These are phyloP conservation scores for Sarcophaga bullata DNA, from an alignment of 1,140 invertebrate genomes.

Conservation along the genomic window DNA sequence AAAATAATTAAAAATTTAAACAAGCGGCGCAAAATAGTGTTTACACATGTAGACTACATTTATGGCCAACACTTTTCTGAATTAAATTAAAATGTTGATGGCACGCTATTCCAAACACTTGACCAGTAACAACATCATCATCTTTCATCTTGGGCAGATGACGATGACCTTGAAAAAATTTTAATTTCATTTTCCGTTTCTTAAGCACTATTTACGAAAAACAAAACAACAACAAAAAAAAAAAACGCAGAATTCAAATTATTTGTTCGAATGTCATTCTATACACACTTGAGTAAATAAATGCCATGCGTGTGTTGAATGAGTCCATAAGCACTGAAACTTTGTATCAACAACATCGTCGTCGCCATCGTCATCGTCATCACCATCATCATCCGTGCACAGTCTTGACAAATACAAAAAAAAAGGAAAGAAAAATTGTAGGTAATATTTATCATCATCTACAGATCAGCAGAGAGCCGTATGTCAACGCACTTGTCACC, in stretches of 20 bases:
- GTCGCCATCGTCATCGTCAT: too few relatives aligned
- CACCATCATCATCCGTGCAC: background rate
- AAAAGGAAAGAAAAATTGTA: background rate
- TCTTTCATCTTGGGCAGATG: background rate
- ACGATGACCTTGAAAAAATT: background rate
- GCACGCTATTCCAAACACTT: constrained; percentile 13
- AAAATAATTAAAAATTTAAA: background rate
- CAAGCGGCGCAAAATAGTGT: background rate
- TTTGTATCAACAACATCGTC: background rate
- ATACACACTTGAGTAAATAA: background rate
- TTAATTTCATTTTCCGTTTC: too few relatives aligned
- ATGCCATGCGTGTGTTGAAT: background rate
- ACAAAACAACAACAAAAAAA: too few relatives aligned
- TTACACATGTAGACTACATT: constrained; percentile 10
- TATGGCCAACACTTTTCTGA: background rate
- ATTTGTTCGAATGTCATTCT: constrained; percentile 9
- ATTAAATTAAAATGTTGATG: background rate
- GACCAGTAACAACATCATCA: background rate
- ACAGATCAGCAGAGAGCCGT: background rate
- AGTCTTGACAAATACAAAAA: background rate
- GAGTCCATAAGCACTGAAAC: background rate
- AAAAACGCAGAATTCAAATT: constrained; percentile 1
- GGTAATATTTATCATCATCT: background rate
- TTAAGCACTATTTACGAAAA: background rate
- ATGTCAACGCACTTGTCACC: constrained; percentile 13